Conservation (phyloP, 2,888 invertebrate species). For the Drosophila quinaria region DNA sequence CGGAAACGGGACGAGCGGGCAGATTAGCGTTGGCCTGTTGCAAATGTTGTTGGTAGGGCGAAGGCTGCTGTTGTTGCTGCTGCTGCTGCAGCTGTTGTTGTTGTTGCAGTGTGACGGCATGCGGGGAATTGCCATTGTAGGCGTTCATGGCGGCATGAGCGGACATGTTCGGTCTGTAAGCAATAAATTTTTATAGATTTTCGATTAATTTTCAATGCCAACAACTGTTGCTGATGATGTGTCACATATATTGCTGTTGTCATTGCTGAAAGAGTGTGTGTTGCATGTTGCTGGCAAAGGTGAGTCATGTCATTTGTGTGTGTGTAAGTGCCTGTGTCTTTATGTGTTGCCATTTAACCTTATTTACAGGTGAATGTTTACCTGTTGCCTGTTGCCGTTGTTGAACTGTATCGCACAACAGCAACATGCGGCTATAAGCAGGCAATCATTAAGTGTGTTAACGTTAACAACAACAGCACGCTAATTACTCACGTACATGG, state of each 20-base stretch:
- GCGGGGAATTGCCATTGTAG: constrained; percentile 83
- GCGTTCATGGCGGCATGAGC: constrained; percentile 82
- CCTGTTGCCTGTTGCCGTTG: constrained; percentile 15
- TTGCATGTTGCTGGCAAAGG: constrained; percentile 1
- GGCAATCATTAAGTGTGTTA: not conserved
- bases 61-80: constrained; percentile 71
- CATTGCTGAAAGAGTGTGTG: constrained; percentile 10
- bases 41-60: constrained; percentile 66
- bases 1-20: constrained; percentile 85
- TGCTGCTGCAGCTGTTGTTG: constrained; percentile 72
- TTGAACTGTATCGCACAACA: constrained; percentile 26
- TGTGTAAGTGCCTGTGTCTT: constrained; percentile 1
- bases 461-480: constrained; percentile 35
- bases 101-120: constrained; percentile 79
- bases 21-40: constrained; percentile 70
- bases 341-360: constrained; percentile 6
- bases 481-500: constrained; percentile 79
- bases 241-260: constrained; percentile 21
- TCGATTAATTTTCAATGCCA: not conserved
- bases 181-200: constrained; percentile 14
- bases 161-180: constrained; percentile 79
- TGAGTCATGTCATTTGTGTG: constrained; percentile 21
- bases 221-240: constrained; percentile 30
- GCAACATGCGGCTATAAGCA: constrained; percentile 28
- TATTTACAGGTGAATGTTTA: constrained; percentile 32